These are phyloP conservation scores for Monomorium pharaonis DNA, from an alignment of 1,140 invertebrate genomes.

Conservation along the genomic window DNA sequence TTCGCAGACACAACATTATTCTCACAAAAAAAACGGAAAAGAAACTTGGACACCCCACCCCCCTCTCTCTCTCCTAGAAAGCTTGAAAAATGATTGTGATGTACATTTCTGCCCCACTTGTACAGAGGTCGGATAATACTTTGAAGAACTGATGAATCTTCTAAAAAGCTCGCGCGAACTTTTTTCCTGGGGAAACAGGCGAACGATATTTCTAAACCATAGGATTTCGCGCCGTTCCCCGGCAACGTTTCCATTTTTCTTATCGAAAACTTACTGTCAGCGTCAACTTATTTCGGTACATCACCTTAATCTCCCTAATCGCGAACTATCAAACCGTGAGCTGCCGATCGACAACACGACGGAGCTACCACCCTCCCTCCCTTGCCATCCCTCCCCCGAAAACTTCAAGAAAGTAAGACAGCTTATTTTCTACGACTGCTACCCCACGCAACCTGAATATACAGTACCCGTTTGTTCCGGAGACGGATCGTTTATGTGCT, in stretches of 20 bases:
- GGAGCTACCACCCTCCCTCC: not conserved
- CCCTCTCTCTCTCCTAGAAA: not conserved
- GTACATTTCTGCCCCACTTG: not conserved
- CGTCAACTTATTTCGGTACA: slow-evolving; percentile 19
- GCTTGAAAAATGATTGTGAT: slow-evolving; percentile 5
- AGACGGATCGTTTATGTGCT: slow-evolving; percentile 18
- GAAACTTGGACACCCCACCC: no score
- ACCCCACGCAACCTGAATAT: not conserved
- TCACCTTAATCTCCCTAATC: not conserved
- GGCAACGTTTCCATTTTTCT: slow-evolving; percentile 48
- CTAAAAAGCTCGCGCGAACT: slow-evolving; percentile 37
- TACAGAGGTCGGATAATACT: slow-evolving; percentile 5
- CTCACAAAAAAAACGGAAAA: not conserved
- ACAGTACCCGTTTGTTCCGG: not conserved
- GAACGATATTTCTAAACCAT: slow-evolving; percentile 37
- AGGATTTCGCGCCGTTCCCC: slow-evolving; percentile 35
- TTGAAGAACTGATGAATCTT: slow-evolving; percentile 19
- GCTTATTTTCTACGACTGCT: slow-evolving; percentile 53
- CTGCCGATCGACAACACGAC: not conserved
- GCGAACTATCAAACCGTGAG: slow-evolving; percentile 13
- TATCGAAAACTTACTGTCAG: not conserved
- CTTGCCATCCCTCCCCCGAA: not conserved
- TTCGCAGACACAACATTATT: not conserved
- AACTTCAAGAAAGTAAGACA: not conserved
- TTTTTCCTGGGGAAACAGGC: slow-evolving; percentile 36